Evolutionary conservation across 2,113 vertebrate species (phyloP).

Genomic region (Micronycteris hirsuta): DNA sequence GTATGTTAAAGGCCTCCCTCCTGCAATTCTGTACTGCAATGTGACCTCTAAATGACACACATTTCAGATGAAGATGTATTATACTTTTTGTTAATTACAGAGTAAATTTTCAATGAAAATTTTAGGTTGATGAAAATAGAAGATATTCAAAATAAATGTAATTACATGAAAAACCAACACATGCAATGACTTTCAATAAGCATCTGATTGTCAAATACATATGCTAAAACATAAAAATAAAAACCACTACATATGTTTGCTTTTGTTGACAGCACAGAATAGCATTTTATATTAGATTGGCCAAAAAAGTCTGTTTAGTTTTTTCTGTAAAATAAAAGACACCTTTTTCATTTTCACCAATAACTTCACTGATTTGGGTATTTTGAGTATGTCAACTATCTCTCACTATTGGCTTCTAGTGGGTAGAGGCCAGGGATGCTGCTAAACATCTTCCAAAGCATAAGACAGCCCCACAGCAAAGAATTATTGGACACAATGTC

Average conservation of each 20-base stretch:
- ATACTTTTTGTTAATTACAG: background rate
- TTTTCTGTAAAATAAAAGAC: too few species aligned
- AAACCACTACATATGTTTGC: background rate
- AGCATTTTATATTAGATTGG: background rate
- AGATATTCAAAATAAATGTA: background rate
- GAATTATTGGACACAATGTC: too few species aligned
- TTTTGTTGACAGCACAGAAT: background rate
- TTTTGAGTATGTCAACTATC: too few species aligned
- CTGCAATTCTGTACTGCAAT: background rate
- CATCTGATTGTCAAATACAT: background rate
- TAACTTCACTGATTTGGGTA: too few species aligned
- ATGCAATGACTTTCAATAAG: background rate
- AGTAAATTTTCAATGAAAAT: background rate
- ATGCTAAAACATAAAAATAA: background rate
- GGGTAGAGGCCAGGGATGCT: too few species aligned
- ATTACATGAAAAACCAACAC: conserved; percentile 13
- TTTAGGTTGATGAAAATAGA: background rate
- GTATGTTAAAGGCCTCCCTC: background rate
- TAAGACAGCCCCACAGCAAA: too few species aligned
- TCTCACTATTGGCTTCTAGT: too few species aligned
- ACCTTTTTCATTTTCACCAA: too few species aligned
- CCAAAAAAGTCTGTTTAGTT: too few species aligned
- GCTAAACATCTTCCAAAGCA: too few species aligned
- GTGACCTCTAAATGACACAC: conserved; percentile 15
- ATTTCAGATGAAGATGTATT: background rate